Evolutionary conservation across 1,140 invertebrate species (phyloP), one percentile per base, ranked within the genome.

Genomic region (Hypothenemus hampei): DNA sequence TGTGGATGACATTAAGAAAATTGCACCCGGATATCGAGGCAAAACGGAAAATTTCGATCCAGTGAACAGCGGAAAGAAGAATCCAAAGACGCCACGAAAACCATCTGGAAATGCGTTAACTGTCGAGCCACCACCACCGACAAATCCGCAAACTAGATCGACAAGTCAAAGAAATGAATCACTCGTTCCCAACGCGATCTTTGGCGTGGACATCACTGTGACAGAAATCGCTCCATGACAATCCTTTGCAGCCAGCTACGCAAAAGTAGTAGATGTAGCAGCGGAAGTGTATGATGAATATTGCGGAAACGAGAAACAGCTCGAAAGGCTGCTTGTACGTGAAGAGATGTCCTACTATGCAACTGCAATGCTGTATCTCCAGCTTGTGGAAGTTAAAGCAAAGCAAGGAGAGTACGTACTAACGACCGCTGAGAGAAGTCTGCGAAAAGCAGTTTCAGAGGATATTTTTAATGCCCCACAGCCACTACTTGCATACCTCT

Each of bases 1-100:
- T n/a, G n/a, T n/a, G n/a, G 59, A 62, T 23, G 60, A 61, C 13
- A 62, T 62, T 4, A 19, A 49, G 15, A 61, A 62, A 35, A 50
- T 61, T 24, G 58, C 58, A 19, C 60, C 59, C 18, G 47, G 48
- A 10, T 63, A 63, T 53, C 16, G 59, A 26, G 56, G 60, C 3
- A 63, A 63, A 35, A 35, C 60, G 4, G 59, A 63, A 56, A 56
- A 48, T 11, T 63, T 63, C 31, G 49, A 63, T 23, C 60, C 61
- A 19, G 22, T 20, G 2, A 61, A 61, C 36, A 39, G 62, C 26
- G 61, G 56, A 36, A 47, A 62, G 47, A 49, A 47, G 31, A 40
- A 35, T 11, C 13, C 19, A n/a, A 43, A 41, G 35, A 13, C 7
- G 11, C 3, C 18, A 15, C 7, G 18, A 11, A 49, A 39, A 49